phyloP scores from a whole-genome alignment of 2,888 invertebrate genomes.

The Amphipyra tragopoginis region DNA sequence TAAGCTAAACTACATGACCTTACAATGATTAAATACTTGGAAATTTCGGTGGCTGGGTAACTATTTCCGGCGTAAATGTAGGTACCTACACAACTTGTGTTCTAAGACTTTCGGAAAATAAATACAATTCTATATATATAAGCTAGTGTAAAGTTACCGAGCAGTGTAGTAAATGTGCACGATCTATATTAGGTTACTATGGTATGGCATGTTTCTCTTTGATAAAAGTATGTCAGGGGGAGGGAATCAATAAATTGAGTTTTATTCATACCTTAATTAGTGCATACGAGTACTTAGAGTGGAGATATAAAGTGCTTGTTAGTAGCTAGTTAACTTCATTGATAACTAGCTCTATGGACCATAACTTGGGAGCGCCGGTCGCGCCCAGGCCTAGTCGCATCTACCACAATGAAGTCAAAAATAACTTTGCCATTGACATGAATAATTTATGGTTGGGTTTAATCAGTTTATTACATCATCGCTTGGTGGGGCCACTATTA shows the following conservation, averaged over 20 bases:
- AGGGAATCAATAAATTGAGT: not conserved
- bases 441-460: conserved; percentile 55
- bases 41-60: too few relatives aligned
- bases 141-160: too few relatives aligned
- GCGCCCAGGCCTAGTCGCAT: conserved; percentile 43
- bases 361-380: conserved; percentile 58
- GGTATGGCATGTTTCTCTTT: not conserved
- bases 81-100: too few relatives aligned
- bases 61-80: too few relatives aligned
- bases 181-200: too few relatives aligned
- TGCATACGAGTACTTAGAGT: not conserved
- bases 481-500: conserved; percentile 29
- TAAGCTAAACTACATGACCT: too few relatives aligned
- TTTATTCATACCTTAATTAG: conserved; percentile 1
- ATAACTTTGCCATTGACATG: conserved; percentile 57
- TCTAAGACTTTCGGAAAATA: too few relatives aligned
- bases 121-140: too few relatives aligned
- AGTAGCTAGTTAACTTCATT: conserved; percentile 9
- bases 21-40: too few relatives aligned
- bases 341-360: conserved; percentile 48
- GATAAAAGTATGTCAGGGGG: not conserved
- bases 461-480: conserved; percentile 54
- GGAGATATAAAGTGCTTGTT: conserved; percentile 2
- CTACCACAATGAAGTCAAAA: conserved; percentile 56
- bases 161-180: too few relatives aligned